Evolutionary conservation across 2,888 invertebrate species (phyloP).

Genomic region (Macrosoma leucophasiata): DNA sequence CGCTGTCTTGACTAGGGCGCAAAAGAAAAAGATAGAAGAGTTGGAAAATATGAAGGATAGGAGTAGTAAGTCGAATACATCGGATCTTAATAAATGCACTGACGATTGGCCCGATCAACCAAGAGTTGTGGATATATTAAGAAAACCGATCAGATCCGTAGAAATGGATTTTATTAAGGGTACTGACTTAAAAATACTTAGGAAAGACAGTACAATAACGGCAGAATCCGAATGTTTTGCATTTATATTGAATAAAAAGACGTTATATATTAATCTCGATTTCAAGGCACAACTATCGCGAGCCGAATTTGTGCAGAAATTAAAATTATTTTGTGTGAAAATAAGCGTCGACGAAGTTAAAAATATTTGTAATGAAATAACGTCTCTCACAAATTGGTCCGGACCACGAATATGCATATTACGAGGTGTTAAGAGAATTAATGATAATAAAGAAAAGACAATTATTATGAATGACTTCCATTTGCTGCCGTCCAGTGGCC

Average conservation of each 20-base stretch:
- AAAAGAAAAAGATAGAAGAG: neutral
- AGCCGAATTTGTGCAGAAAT: constrained; percentile 22
- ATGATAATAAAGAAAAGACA: neutral
- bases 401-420: constrained; percentile 24
- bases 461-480: constrained; percentile 5
- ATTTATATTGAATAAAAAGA: constrained; percentile 6
- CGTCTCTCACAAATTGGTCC: constrained; percentile 15
- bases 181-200: constrained; percentile 9
- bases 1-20: neutral
- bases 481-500: constrained; percentile 12
- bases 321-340: constrained; percentile 19
- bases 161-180: constrained; percentile 17
- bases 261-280: constrained; percentile 21
- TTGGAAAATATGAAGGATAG: neutral
- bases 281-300: constrained; percentile 20
- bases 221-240: constrained; percentile 15
- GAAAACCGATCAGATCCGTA: constrained; percentile 16
- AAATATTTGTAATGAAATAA: constrained; percentile 17
- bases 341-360: constrained; percentile 13
- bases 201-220: neutral
- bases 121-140: constrained; percentile 21
- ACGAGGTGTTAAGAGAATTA: constrained; percentile 2
- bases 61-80: neutral
- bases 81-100: constrained; percentile 1
- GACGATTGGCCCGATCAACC: constrained; percentile 22